Evolutionary conservation across 2,113 vertebrate genomes (phyloP).

Genomic region (Pogona vitticeps): DNA sequence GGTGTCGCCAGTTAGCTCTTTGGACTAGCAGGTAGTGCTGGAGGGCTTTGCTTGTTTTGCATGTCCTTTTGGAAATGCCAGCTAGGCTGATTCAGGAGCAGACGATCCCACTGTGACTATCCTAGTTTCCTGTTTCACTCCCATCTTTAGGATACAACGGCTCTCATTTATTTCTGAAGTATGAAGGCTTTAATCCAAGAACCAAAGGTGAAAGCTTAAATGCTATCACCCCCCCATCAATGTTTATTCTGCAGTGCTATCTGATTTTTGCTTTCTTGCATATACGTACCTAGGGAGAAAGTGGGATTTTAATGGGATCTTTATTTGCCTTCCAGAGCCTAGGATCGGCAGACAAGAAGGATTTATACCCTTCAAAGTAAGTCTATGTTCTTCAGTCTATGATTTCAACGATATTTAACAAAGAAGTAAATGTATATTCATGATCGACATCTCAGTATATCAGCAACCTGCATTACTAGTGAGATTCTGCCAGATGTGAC

Average conservation of each 20-base stretch:
- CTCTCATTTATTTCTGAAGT: not conserved
- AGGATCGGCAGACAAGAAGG: constrained; percentile 85
- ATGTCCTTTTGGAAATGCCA: not conserved
- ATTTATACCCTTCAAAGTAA: constrained; percentile 84
- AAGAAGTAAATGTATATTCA: not conserved
- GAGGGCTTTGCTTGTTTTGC: not conserved
- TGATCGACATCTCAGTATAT: not conserved
- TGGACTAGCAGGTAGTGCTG: not conserved
- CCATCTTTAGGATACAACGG: not conserved
- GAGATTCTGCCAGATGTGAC: no score
- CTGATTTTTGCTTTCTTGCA: not conserved
- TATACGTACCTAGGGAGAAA: not conserved
- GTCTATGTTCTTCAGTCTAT: constrained; percentile 36
- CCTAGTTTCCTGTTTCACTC: not conserved
- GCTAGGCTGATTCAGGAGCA: no score
- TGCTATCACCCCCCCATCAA: not conserved
- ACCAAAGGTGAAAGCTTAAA: not conserved
- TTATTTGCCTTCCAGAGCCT: constrained; percentile 81
- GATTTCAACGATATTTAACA: not conserved
- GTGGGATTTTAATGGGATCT: constrained; percentile 26
- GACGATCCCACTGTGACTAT: not conserved
- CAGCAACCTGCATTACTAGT: not conserved
- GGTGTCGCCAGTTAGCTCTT: not conserved
- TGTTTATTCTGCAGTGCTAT: not conserved
- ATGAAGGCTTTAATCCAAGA: not conserved